Evolutionary conservation across 1,140 invertebrate genomes (phyloP).

Genomic region (Calephelis virginiensis): DNA sequence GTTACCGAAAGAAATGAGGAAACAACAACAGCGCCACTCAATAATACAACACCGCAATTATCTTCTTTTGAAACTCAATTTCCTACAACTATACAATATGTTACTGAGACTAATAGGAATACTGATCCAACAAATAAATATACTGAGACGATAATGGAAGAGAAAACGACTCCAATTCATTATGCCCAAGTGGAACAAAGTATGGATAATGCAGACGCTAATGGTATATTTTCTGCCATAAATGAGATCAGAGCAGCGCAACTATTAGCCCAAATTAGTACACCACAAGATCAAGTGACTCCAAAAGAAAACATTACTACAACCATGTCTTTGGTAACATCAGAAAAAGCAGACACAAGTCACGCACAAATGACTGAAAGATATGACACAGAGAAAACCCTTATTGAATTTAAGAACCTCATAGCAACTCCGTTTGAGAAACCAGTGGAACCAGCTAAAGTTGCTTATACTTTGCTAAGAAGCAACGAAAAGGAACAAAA

Average conservation of each 20-base stretch:
- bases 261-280: constrained; percentile 44
- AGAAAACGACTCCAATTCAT: constrained; percentile 57
- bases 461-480: constrained; percentile 60
- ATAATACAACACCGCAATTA: constrained; percentile 40
- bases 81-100: constrained; percentile 44
- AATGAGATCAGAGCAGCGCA: constrained; percentile 60
- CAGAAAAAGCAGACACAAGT: constrained; percentile 49
- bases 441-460: constrained; percentile 52
- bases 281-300: constrained; percentile 31
- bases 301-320: constrained; percentile 39
- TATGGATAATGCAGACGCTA: constrained; percentile 50
- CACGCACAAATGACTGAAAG: constrained; percentile 18
- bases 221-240: constrained; percentile 60
- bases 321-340: constrained; percentile 39
- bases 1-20: constrained; percentile 46
- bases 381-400: background rate
- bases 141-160: constrained; percentile 11
- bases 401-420: constrained; percentile 28
- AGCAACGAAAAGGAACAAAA: constrained; percentile 47
- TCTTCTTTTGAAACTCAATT: constrained; percentile 41
- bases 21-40: constrained; percentile 31
- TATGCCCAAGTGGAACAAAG: constrained; percentile 61
- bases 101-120: constrained; percentile 44
- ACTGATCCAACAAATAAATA: background rate
- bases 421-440: constrained; percentile 57